Evolutionary conservation across 2,888 invertebrate genomes (phyloP), one percentile per base, ranked within the genome.

Genomic region (Diaphora mendica): DNA sequence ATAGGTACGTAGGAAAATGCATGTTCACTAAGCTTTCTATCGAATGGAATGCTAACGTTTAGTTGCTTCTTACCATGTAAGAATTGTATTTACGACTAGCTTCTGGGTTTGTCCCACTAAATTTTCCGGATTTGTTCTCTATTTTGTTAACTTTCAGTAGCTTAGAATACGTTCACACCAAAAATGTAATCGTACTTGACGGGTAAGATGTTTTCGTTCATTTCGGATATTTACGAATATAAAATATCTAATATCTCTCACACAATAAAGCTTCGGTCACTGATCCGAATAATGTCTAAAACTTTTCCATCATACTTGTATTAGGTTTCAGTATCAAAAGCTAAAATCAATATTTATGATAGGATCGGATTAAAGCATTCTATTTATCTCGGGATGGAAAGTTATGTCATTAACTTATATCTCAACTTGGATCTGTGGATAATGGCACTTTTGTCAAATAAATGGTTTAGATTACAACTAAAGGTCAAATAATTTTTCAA

Each of bases 1-100:
- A 91, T 91, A 86, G 88, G 84, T 88, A 83, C 82, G 83, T 87
- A 85, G 86, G 85, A 88, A 88, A 91, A 91, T 91, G 89, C 89
- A 91, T 89, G 87, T 87, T 84, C 85, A 86, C 86, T 85, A 80
- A 86, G 82, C 84, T 82, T 75, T 67, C 76, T 77, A 82, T 80
- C 74, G 77, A 79, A 78, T 71, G 74, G 75, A 81, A 83, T 76
- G 79, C 80, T 83, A 79, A 77, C 78, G 77, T 77, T 75, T 71
- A 62, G 73, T 44, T 42, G 78, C 73, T 68, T 75, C 75, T 81
- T 74, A 74, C 74, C 74, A 79, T 82, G 79, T 79, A 75, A 79
- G 79, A 78, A 75, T 76, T 64, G 68, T 80, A 72, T 82, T 85
- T 82, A 85, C 70, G 74, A 78, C 42, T 42, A 39, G 59, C 30